Evolutionary conservation across 2,113 vertebrate genomes (phyloP).

Genomic region (Coreoperca whiteheadi): DNA sequence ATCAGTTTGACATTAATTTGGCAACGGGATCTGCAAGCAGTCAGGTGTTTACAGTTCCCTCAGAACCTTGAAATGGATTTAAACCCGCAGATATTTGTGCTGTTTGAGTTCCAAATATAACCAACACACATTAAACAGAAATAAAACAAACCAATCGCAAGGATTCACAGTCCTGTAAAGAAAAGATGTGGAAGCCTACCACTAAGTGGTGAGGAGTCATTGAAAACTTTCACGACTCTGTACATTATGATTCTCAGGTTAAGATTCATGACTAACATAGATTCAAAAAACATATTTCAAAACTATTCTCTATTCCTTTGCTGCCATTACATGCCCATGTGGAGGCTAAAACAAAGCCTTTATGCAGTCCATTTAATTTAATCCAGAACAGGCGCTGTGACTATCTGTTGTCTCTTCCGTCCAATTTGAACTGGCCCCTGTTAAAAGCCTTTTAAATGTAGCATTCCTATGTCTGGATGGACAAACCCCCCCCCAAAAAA

Average conservation of each 20-base stretch:
- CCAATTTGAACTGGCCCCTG: conserved; percentile 18
- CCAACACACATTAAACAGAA: neutral
- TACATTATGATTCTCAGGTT: neutral
- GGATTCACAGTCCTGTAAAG: neutral
- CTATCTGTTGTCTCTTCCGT: conserved; percentile 9
- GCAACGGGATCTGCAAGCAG: neutral
- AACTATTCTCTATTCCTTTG: conserved; percentile 3
- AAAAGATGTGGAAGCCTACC: neutral
- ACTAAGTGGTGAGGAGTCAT: neutral
- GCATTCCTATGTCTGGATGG: neutral
- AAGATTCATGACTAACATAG: neutral
- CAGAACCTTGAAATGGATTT: neutral
- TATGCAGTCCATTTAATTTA: conserved; percentile 34
- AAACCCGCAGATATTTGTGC: neutral
- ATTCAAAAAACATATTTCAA: neutral
- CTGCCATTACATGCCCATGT: conserved; percentile 18
- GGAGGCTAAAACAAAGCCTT: conserved; percentile 31
- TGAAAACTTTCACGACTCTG: neutral
- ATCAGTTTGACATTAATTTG: neutral
- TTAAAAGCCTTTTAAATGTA: conserved; percentile 26
- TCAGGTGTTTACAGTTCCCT: conserved; percentile 2
- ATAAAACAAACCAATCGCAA: conserved; percentile 4
- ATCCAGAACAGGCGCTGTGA: conserved; percentile 20
- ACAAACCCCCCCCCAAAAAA: conserved; percentile 3
- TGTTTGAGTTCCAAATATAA: neutral